Evolutionary conservation across 2,888 invertebrate genomes (phyloP), one percentile per base, ranked within the genome.

Genomic region (Cosmia pyralina): DNA sequence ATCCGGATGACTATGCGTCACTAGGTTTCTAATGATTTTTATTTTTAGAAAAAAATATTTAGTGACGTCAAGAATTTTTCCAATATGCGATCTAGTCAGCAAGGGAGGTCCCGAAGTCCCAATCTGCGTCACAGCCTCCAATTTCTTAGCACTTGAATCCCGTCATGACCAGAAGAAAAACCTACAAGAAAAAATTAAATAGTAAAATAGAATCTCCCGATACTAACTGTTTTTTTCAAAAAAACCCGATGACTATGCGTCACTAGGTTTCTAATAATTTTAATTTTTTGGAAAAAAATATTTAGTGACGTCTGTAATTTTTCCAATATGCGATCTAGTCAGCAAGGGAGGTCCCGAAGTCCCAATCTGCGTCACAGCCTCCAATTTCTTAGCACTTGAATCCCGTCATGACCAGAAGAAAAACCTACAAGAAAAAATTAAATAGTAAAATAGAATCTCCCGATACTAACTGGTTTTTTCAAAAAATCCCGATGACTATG

Each of bases 361-460:
- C 28, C n/a, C 15, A 15, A 44, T 22, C 13, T 5, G 5, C 17
- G 17, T 55, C 4, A 34, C n/a, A 55, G 8, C n/a, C 6, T 34
- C 38, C 2, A 58, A 59, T 59, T 53, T 19, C 48, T 44, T 4
- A 13, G 13, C 57, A 62, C 10, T 34, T n/a, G 22, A 62, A 69
- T 38, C 50, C 13, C 62, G 77, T 52, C 62, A 70, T 10, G 13
- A 11, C n/a, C 19, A 46, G 0, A 15, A 19, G 17, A 41, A 71
- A 75, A 71, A 28, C 70, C 63, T 48, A 44, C 10, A 46, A 34
- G 69, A 17, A 57, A 74, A 70, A n/a, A n/a, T n/a, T n/a, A n/a
- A n/a, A 38, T 22, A 55, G 41, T 11, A n/a, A 38, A 69, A 53
- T 22, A 59, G 10, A 77, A 71, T 70, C n/a, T 64, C 53, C 71